phyloP scores from a whole-genome alignment of 2,797 vertebrate species.

The Bovichtus diacanthus region DNA sequence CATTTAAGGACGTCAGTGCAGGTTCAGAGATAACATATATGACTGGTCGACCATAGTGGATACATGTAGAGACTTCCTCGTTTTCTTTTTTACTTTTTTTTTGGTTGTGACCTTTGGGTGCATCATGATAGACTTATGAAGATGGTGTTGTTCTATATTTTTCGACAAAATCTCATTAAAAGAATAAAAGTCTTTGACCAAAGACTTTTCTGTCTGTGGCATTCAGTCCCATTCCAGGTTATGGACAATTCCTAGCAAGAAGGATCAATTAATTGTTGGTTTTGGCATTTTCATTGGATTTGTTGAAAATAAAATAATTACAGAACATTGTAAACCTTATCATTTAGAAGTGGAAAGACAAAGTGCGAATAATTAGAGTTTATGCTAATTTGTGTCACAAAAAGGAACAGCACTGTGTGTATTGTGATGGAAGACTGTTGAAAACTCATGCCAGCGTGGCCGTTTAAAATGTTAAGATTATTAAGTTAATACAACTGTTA shows the following conservation, averaged over 20 bases:
- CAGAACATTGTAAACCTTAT: not conserved
- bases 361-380: not conserved
- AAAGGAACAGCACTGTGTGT: not conserved
- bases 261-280: not conserved
- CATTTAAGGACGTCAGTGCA: conserved; percentile 19
- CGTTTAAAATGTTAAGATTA: not conserved
- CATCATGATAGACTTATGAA: not conserved
- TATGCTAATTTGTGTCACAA: not conserved
- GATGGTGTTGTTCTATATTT: not conserved
- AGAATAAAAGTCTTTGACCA: not conserved
- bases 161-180: not conserved
- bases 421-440: not conserved
- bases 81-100: not conserved
- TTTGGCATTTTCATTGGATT: not conserved
- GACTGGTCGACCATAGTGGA: not conserved
- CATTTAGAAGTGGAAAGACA: not conserved
- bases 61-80: not conserved
- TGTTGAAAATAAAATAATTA: not conserved
- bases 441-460: not conserved
- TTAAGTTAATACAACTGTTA: not conserved
- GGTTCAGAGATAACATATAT: conserved; percentile 16
- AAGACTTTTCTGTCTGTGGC: not conserved
- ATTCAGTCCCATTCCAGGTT: not conserved
- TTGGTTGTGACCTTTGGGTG: not conserved
- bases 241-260: not conserved